Conservation (phyloP, 2,113 vertebrate species). For the Accipiter virgatus region DNA sequence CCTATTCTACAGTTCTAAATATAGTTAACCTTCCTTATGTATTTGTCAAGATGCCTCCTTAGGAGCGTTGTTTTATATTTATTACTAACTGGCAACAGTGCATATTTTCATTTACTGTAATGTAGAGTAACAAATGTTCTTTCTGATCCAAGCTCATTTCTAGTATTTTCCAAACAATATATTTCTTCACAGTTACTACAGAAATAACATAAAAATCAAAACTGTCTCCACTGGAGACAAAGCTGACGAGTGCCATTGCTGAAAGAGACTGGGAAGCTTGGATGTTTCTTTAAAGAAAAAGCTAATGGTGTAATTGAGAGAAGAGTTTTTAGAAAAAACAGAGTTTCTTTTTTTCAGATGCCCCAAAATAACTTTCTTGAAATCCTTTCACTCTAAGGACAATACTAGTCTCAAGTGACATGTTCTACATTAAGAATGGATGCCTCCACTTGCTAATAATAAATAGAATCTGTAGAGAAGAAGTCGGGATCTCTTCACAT, state of each 20-base stretch:
- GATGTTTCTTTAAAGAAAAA: neutral
- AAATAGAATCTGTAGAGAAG: neutral
- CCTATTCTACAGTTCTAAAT: neutral
- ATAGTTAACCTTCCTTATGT: neutral
- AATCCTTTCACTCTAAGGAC: neutral
- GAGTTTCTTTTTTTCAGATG: neutral
- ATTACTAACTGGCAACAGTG: neutral
- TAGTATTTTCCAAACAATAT: neutral
- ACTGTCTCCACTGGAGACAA: neutral
- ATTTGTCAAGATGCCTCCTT: neutral
- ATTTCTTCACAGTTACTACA: neutral
- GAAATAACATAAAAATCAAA: neutral
- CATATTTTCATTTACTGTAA: neutral
- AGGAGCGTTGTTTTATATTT: neutral
- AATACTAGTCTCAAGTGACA: neutral
- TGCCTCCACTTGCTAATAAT: neutral
- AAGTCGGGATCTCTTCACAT: neutral
- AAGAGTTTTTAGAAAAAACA: neutral
- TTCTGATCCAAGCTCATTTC: neutral
- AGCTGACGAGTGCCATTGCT: neutral
- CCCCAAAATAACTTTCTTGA: neutral
- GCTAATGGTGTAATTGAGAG: neutral
- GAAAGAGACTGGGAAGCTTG: neutral
- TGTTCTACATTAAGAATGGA: neutral
- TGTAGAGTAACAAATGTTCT: neutral